phyloP scores from a whole-genome alignment of 2,888 invertebrate species.

The Melanophora roralis region DNA sequence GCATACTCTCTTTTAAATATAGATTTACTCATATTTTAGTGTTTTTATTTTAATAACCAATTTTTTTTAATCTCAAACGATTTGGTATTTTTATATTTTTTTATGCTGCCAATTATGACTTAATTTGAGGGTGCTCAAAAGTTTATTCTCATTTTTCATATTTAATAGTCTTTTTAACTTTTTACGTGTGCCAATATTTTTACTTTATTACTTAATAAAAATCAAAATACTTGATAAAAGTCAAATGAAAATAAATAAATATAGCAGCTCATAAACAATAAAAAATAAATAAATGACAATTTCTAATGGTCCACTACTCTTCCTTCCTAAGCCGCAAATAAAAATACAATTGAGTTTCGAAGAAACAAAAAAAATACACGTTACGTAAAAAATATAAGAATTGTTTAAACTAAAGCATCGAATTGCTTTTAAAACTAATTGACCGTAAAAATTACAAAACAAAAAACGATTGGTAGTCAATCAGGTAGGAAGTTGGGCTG shows the following conservation, averaged over 20 bases:
- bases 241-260: slow-evolving; percentile 32
- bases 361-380: neutral
- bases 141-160: neutral
- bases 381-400: neutral
- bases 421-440: slow-evolving; percentile 44
- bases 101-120: neutral
- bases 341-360: neutral
- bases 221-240: no score
- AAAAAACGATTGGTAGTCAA: neutral
- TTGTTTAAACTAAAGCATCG: slow-evolving; percentile 21
- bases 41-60: no score
- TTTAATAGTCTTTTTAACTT: neutral
- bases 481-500: neutral
- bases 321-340: neutral
- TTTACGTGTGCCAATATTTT: slow-evolving; percentile 1
- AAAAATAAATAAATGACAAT: slow-evolving; percentile 11
- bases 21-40: no score
- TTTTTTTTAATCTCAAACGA: no score
- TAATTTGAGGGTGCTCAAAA: neutral
- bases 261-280: slow-evolving; percentile 40
- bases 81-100: neutral
- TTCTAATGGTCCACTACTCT: neutral
- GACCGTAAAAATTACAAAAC: slow-evolving; percentile 19
- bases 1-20: no score
- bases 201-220: slow-evolving; percentile 29